These are phyloP conservation scores for Galaxias olidus DNA, from an alignment of 2,797 vertebrate species.

Conservation along the genomic window DNA sequence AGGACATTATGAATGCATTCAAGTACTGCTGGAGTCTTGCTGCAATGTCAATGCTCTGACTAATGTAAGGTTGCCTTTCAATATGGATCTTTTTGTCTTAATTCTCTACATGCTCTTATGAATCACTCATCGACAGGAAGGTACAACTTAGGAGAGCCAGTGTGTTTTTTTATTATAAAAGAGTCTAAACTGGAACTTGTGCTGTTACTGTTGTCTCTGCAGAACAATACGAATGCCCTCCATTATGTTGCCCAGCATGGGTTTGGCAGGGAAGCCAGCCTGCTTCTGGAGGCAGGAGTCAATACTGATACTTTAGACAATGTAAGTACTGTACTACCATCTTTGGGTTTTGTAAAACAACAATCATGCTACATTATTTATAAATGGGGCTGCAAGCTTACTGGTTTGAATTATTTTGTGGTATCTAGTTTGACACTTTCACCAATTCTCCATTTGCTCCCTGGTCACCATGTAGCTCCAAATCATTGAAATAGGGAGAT, in stretches of 20 bases:
- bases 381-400: no score
- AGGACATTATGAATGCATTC: constrained; percentile 73
- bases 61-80: constrained; percentile 64
- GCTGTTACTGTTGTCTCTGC: constrained; percentile 13
- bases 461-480: neutral
- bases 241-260: constrained; percentile 79
- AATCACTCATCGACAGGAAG: no score
- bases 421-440: no score
- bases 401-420: no score
- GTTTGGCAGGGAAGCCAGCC: constrained; percentile 65
- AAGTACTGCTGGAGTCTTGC: constrained; percentile 76
- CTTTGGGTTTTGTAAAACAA: no score
- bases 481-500: neutral
- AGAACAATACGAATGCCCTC: constrained; percentile 85
- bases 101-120: no score
- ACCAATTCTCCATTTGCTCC: no score
- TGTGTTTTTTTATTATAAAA: no score
- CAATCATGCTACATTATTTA: no score
- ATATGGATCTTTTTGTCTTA: no score
- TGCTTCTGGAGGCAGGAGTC: constrained; percentile 79
- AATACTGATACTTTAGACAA: constrained; percentile 72
- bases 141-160: no score
- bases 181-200: neutral
- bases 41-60: constrained; percentile 79
- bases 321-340: constrained; percentile 64